Conservation (phyloP, 1,140 invertebrate species). For the Sinella curviseta region DNA sequence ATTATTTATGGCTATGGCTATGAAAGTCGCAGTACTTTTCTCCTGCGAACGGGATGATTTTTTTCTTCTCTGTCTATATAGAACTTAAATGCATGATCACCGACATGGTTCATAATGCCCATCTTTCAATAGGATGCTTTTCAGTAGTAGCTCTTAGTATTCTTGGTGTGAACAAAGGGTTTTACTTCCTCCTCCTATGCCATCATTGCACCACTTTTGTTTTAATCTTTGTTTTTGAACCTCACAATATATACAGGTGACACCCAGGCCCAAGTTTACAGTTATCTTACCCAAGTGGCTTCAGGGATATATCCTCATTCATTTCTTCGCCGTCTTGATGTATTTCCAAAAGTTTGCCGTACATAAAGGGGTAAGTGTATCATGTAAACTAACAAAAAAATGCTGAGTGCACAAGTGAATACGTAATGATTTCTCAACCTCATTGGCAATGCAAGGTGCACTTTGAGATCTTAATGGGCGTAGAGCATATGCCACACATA, state of each 20-base stretch:
- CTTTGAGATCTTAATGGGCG: constrained; percentile 56
- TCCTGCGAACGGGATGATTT: background rate
- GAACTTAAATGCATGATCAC: too few relatives aligned
- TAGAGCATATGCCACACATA: constrained; percentile 67
- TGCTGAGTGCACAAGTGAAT: background rate
- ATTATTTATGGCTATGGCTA: constrained; percentile 14
- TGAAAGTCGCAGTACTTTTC: background rate
- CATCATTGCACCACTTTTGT: too few relatives aligned
- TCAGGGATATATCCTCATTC: constrained; percentile 67
- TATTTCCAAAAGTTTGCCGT: constrained; percentile 66
- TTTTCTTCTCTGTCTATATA: too few relatives aligned
- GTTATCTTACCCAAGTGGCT: constrained; percentile 66
- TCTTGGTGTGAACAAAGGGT: background rate
- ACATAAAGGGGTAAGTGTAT: constrained; percentile 62
- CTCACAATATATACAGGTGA: too few relatives aligned
- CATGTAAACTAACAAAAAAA: constrained; percentile 10
- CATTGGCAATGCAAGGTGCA: background rate
- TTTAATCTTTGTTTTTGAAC: constrained; percentile 28
- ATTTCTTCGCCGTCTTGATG: constrained; percentile 68
- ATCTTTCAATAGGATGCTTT: too few relatives aligned
- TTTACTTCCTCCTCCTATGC: too few relatives aligned
- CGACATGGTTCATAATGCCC: too few relatives aligned
- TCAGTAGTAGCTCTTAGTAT: too few relatives aligned
- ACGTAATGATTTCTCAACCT: background rate
- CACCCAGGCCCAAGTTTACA: constrained; percentile 67